These are phyloP conservation scores for Stichopus chloronotus DNA, from an alignment of 35 echinoderm and acorn worm genomes.

Conservation along the genomic window DNA sequence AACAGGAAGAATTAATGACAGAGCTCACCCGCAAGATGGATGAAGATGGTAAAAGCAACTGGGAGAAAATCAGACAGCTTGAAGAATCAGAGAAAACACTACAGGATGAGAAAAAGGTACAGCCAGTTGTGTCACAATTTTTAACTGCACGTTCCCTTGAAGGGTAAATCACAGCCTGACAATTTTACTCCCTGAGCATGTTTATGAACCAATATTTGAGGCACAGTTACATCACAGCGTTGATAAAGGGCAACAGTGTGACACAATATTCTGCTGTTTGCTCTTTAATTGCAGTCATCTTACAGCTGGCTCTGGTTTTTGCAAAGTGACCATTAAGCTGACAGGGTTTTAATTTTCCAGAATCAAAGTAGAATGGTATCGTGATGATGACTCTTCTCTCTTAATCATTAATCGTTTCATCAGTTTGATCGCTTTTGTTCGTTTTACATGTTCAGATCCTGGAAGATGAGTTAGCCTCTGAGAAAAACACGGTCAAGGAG, in stretches of 20 bases:
- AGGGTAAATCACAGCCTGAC: too few relatives aligned
- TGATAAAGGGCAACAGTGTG: too few relatives aligned
- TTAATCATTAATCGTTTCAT: neutral
- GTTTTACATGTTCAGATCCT: conserved; percentile 75
- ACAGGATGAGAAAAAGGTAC: conserved; percentile 72
- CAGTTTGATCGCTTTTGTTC: neutral
- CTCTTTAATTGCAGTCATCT: too few relatives aligned
- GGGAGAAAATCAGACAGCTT: conserved; percentile 57
- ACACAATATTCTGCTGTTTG: too few relatives aligned
- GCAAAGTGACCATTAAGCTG: too few relatives aligned
- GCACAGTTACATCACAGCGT: too few relatives aligned
- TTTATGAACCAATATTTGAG: too few relatives aligned
- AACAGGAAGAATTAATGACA: conserved; percentile 68
- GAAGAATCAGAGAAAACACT: conserved; percentile 56
- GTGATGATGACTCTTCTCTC: neutral
- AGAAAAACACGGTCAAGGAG: conserved; percentile 60
- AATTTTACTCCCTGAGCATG: too few relatives aligned
- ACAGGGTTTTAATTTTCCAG: too few relatives aligned
- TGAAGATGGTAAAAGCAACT: conserved; percentile 64
- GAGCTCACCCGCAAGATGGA: conserved; percentile 83
- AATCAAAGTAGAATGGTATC: too few relatives aligned
- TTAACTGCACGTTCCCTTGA: too few relatives aligned
- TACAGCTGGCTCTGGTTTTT: too few relatives aligned
- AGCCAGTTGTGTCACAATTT: neutral
- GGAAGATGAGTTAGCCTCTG: conserved; percentile 76